These are phyloP conservation scores for Zaprionus ornatus DNA, from an alignment of 1,140 invertebrate species.

Conservation along the genomic window DNA sequence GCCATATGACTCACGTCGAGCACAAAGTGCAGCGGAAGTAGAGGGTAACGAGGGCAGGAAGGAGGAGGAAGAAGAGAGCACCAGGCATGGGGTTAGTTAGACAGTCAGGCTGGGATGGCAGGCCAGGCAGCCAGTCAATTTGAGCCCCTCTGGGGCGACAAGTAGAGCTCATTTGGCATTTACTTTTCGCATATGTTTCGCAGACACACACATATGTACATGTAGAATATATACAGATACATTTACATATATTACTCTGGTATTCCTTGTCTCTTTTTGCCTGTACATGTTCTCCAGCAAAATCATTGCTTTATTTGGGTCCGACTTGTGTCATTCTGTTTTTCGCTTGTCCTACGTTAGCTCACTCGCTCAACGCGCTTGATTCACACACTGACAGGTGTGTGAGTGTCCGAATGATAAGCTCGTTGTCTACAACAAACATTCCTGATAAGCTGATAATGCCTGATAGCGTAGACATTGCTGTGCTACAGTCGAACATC, in stretches of 20 bases:
- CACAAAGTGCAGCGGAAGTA: constrained; percentile 50
- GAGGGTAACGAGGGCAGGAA: constrained; percentile 12
- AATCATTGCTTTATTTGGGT: constrained; percentile 40
- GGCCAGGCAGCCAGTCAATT: constrained; percentile 27
- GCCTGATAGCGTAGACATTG: constrained; percentile 40
- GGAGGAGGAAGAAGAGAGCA: background rate
- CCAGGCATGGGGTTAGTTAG: background rate
- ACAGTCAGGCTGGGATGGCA: constrained; percentile 9
- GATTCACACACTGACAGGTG: constrained; percentile 29
- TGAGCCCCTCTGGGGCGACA: constrained; percentile 32
- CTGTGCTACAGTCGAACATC: constrained; percentile 11
- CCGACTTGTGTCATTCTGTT: constrained; percentile 36
- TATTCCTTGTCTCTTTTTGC: constrained; percentile 28
- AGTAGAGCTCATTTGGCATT: constrained; percentile 48
- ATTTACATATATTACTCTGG: constrained; percentile 1
- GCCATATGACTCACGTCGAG: constrained; percentile 62
- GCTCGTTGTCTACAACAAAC: constrained; percentile 21
- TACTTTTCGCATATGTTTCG: constrained; percentile 46
- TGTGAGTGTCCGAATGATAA: constrained; percentile 29
- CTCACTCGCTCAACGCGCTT: constrained; percentile 13
- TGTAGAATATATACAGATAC: background rate
- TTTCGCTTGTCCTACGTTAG: constrained; percentile 21
- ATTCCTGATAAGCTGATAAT: constrained; percentile 22
- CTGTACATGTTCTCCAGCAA: constrained; percentile 24
- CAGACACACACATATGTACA: constrained; percentile 2